These are phyloP conservation scores for Chloroclysta siterata DNA, from an alignment of 2,888 invertebrate genomes.

Conservation along the genomic window DNA sequence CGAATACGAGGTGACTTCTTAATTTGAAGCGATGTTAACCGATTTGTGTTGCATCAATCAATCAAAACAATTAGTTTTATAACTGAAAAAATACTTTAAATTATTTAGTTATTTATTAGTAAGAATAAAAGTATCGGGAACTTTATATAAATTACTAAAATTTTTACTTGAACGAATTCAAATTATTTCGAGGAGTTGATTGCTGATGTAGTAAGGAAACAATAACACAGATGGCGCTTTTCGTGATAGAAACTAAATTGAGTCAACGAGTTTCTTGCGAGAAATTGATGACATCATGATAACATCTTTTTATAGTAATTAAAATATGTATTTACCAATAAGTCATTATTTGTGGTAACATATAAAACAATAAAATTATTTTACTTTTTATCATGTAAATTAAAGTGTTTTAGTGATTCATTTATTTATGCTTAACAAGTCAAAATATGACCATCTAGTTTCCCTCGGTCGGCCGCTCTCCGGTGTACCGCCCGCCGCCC, in stretches of 20 bases:
- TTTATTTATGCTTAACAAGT: background rate
- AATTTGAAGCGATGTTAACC: no score
- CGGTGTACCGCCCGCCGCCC: slow-evolving; percentile 73
- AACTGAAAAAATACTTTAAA: no score
- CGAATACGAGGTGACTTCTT: no score
- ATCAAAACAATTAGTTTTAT: no score
- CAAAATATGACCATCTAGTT: slow-evolving; percentile 59
- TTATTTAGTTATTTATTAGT: no score
- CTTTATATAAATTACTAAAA: no score
- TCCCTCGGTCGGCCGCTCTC: slow-evolving; percentile 76
- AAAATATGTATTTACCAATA: background rate
- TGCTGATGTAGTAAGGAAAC: background rate
- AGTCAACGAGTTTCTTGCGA: slow-evolving; percentile 8
- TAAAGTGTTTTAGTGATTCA: background rate
- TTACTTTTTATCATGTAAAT: background rate
- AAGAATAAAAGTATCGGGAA: no score
- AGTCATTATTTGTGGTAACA: background rate
- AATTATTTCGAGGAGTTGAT: background rate
- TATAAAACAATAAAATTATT: background rate
- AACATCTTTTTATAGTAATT: slow-evolving; percentile 4
- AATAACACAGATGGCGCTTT: background rate
- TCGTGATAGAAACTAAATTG: background rate
- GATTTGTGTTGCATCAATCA: no score
- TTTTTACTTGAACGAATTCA: background rate
- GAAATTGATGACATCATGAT: slow-evolving; percentile 10